Percentiles rank a stretch among this genome's conserved stretches.
phyloP scores from a whole-genome alignment of 2,113 vertebrate species.

The Lamprotornis superbus region DNA sequence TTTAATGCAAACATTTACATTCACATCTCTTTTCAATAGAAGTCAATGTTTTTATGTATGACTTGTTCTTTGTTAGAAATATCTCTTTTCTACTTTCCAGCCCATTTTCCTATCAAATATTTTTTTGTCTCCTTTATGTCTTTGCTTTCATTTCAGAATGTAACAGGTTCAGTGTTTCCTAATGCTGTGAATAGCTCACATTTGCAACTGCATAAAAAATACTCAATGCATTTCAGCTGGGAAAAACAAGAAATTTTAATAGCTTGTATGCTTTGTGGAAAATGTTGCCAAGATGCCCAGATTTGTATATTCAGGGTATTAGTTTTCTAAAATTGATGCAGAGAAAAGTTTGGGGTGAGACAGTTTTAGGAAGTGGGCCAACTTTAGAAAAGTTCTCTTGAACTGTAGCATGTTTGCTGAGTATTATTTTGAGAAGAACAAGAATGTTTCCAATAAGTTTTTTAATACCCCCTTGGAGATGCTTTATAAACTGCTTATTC shows the following conservation, averaged over 20 bases:
- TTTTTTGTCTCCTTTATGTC: neutral
- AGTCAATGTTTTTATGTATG: neutral
- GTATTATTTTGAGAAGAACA: neutral
- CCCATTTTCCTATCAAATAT: neutral
- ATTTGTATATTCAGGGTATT: neutral
- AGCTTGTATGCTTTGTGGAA: neutral
- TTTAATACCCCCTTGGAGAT: neutral
- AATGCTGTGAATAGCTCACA: neutral
- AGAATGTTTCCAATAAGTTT: neutral
- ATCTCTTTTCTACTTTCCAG: neutral
- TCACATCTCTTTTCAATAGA: neutral
- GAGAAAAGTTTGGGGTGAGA: neutral
- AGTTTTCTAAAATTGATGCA: conserved; percentile 2
- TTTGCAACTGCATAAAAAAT: neutral
- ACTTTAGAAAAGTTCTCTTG: neutral
- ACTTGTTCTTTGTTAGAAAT: neutral
- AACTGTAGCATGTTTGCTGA: neutral
- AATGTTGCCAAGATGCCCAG: conserved; percentile 32
- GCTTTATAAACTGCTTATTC: neutral
- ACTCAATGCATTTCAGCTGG: neutral
- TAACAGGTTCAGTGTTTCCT: neutral
- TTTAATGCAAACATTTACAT: neutral
- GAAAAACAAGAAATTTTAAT: neutral
- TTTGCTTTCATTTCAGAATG: neutral
- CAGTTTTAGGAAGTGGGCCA: neutral